phyloP scores from a whole-genome alignment of 2,888 invertebrate genomes.

The Cotesia congregata region DNA sequence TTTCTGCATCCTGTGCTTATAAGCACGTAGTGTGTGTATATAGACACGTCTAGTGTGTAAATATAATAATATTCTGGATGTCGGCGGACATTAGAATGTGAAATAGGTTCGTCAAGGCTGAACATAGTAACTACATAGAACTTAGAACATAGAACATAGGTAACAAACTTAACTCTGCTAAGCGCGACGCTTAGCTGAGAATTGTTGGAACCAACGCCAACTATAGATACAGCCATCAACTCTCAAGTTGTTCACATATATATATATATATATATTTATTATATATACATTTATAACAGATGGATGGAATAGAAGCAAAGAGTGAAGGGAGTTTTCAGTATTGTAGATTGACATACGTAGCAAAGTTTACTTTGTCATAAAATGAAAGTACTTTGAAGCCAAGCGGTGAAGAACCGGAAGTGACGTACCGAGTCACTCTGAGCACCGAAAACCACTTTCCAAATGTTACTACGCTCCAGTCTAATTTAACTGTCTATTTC shows the following conservation, averaged over 20 bases:
- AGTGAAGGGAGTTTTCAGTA: background rate
- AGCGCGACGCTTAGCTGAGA: background rate
- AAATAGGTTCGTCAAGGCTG: slow-evolving; percentile 58
- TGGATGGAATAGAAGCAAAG: background rate
- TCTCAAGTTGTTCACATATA: background rate
- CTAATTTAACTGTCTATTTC: background rate
- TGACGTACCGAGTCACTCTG: slow-evolving; percentile 43
- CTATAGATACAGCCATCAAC: background rate
- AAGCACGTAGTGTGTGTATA: background rate
- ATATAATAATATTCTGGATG: slow-evolving; percentile 44
- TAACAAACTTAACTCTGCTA: slow-evolving; percentile 8
- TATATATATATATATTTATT: background rate
- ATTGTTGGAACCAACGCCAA: slow-evolving; percentile 8
- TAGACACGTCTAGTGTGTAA: slow-evolving; percentile 20
- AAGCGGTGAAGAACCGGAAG: slow-evolving; percentile 50
- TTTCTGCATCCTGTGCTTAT: background rate
- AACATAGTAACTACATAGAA: slow-evolving; percentile 44
- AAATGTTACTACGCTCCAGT: slow-evolving; percentile 47
- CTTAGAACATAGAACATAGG: slow-evolving; percentile 32
- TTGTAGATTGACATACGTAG: background rate
- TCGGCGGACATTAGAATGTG: slow-evolving; percentile 57
- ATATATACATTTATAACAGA: too few species aligned
- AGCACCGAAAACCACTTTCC: slow-evolving; percentile 50
- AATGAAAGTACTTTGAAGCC: slow-evolving; percentile 15
- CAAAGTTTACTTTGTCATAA: background rate